Base-by-base conservation (phyloP, 1,140 invertebrate genomes). In the Colletes gigas region DNA sequence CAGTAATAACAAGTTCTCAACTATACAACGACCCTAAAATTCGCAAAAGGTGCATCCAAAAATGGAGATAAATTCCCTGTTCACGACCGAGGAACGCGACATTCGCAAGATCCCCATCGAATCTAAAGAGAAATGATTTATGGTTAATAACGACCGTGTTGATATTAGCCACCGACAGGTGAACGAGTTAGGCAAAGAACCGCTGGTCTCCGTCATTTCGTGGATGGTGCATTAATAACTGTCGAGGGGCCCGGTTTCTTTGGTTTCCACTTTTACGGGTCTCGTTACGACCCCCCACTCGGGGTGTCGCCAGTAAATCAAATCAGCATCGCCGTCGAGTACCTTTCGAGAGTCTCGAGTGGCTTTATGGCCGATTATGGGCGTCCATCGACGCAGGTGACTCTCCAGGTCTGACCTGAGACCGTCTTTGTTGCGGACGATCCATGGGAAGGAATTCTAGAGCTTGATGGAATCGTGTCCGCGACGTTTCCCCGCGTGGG, bases 401-500 rank as follows among this genome's bases (percentile, higher is more conserved):
- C 66, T 84, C 55, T 52, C 55, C 52, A 17, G 68, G 15, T 41
- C 44, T 39, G 57, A 68, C 71, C 41, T 68, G 55, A 12, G 39
- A 30, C 67, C 69, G 72, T 47, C 72, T 72, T 82, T 83, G 67
- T 76, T 54, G n/a, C 14, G 21, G 19, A 15, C 21, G 50, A 65
- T 55, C 62, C 70, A 69, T 81, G 84, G 70, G 81, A 86, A 81
- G 14, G 8, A 50, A 19, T 19, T 19, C n/a, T 21, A n/a, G 74
- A 47, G 57, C 19, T 84, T 90, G 90, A 91, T 90, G 87, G 91
- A 92, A 91, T 92, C 89, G 72, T 87, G 86, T 90, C 84, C 91
- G 87, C 83, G 77, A 92, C 89, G 89, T 87, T 93, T 88, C 88
- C 88, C 84, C 87, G 89, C 92, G 91, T 93, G 92, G 88, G 91